Evolutionary conservation across 2,888 invertebrate genomes (phyloP).

Genomic region (Julus scanicus): DNA sequence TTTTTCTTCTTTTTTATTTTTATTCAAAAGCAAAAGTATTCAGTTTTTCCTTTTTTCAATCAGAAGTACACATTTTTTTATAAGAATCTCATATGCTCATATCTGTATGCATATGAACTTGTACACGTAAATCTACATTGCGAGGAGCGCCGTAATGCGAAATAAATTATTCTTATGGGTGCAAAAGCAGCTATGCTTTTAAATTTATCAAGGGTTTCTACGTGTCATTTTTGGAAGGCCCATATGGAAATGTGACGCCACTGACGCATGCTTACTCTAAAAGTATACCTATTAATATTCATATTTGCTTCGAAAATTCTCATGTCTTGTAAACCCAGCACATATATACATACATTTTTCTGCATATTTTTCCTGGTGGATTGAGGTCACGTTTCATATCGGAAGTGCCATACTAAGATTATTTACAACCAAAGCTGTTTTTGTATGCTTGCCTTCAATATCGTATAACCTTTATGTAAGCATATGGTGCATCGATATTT

Average conservation of each 20-base stretch:
- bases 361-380: background rate
- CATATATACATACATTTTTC: background rate
- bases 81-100: background rate
- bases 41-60: background rate
- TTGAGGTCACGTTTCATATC: background rate
- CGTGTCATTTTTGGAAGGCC: constrained; percentile 10
- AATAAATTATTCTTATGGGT: background rate
- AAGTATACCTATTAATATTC: constrained; percentile 8
- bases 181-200: background rate
- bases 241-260: background rate
- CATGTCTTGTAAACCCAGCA: background rate
- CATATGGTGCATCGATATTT: background rate
- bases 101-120: background rate
- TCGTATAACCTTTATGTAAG: background rate
- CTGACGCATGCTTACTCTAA: background rate
- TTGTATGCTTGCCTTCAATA: background rate
- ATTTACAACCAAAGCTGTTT: constrained; percentile 39
- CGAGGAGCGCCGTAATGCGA: background rate
- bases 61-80: background rate
- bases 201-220: constrained; percentile 26
- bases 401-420: background rate
- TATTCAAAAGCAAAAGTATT: background rate
- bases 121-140: background rate
- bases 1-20: background rate
- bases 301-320: constrained; percentile 5